phyloP scores from a whole-genome alignment of 2,113 vertebrate species.

The Plecotus auritus region DNA sequence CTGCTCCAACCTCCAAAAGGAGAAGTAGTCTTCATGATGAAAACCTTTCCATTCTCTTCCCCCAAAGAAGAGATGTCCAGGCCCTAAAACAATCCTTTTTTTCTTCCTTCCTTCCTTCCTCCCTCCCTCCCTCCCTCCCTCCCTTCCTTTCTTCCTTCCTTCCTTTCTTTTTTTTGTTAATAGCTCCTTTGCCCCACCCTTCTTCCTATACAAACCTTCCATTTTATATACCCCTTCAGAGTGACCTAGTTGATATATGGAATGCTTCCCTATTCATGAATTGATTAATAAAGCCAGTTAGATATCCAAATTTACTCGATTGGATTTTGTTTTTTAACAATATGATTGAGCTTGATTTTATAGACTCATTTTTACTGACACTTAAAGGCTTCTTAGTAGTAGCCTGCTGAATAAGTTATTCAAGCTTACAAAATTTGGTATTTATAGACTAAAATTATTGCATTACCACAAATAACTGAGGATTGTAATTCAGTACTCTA shows the following conservation, averaged over 20 bases:
- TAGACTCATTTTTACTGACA: not conserved
- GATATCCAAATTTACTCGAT: not conserved
- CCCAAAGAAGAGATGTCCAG: not conserved
- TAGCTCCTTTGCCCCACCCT: too few species aligned
- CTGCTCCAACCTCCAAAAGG: not conserved
- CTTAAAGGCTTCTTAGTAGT: not conserved
- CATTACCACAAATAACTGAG: slow-evolving; percentile 14
- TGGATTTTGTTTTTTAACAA: not conserved
- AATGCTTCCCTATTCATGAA: not conserved
- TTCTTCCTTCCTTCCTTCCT: too few species aligned
- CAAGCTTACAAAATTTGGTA: not conserved
- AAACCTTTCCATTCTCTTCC: not conserved
- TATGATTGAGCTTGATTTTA: not conserved
- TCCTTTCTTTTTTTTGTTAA: not conserved
- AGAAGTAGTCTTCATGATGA: not conserved
- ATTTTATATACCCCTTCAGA: not conserved
- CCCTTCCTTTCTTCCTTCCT: not conserved
- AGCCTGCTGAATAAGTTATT: slow-evolving; percentile 30
- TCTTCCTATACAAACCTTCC: not conserved
- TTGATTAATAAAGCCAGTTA: not conserved
- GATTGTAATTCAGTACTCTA: not conserved
- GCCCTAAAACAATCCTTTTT: not conserved
- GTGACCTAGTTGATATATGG: not conserved
- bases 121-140: too few species aligned
- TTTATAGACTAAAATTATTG: not conserved